Evolutionary conservation across 2,797 vertebrate species (phyloP), one percentile per base, ranked within the genome.

Genomic region (Garrulus glandarius): DNA sequence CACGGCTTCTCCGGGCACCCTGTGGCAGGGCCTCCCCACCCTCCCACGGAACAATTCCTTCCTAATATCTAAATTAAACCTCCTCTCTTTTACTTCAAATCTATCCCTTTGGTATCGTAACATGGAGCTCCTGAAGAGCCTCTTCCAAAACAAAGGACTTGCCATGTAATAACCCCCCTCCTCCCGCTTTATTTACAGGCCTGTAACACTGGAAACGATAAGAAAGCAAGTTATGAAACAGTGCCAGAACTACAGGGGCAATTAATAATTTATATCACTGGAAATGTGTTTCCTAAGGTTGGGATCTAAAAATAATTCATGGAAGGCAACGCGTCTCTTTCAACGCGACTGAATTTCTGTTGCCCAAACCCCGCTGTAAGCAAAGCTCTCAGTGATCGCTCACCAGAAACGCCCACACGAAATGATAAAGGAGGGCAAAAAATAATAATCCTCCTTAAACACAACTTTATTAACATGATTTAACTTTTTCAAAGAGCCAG

Each of bases 271-370:
- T 92, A 94, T 93, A 92, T 71, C 69, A 6, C 67, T 90, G 95
- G 94, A 95, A 95, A 97, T 81, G 89, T 46, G 92, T 94, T 97
- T 95, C 93, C 96, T 92, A 95, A 96, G 93, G 95, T 95, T 97
- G 22, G 47, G 91, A 86, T 96, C 96, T 97, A 97, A 98, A 98
- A 97, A 97, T 97, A 97, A 96, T 92, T 49, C 80, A 60, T 88
- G 44, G 91, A 75, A 86, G 94, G 93, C 90, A 87, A 56, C 5
- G 43, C 9, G 8, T 67, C 87, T 79, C 80, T 90, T 83, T 95
- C 85, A 55, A 80, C 65, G 13, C 57, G 74, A 17, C 89, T 72
- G 43, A 52, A 17, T 92, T 94, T 91, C 64, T 79, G 91, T 41
- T 78, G 81, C 79, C 92, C 46, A 56, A 94, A 75, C 69, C 75